Conservation (phyloP, 2,888 invertebrate genomes). For the Schizaphis graminum region DNA sequence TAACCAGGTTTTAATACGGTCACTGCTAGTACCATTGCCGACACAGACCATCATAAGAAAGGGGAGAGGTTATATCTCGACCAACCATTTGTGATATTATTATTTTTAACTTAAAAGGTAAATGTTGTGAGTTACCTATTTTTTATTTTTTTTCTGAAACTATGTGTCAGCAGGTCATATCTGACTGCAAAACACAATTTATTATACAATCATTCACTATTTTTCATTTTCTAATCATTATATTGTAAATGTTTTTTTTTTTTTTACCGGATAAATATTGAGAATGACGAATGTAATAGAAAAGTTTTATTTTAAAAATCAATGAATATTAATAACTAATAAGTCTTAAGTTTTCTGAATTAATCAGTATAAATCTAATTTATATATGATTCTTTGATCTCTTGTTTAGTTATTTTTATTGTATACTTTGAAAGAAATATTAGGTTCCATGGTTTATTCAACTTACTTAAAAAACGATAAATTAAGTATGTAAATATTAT, state of each 20-base stretch:
- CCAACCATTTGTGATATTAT: slow-evolving; percentile 4
- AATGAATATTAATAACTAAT: neutral
- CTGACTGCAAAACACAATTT: neutral
- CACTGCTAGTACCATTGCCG: neutral
- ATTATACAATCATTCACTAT: neutral
- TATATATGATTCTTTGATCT: neutral
- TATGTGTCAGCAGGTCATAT: neutral
- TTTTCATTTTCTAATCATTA: neutral
- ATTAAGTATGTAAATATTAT: neutral
- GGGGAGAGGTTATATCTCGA: neutral
- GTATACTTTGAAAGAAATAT: neutral
- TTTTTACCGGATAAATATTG: neutral
- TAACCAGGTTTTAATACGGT: slow-evolving; percentile 29
- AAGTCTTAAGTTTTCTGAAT: neutral
- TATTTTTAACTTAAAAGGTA: neutral
- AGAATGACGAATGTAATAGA: neutral
- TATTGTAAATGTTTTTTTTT: neutral
- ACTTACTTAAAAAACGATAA: neutral
- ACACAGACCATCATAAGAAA: neutral
- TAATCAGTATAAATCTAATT: neutral
- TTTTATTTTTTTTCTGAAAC: neutral
- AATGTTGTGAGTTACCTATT: neutral
- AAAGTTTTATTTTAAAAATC: neutral
- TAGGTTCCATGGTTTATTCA: neutral
- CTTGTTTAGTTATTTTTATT: neutral